Evolutionary conservation across 2,888 invertebrate species (phyloP), one percentile per base, ranked within the genome.

Genomic region (Hesperia comma): DNA sequence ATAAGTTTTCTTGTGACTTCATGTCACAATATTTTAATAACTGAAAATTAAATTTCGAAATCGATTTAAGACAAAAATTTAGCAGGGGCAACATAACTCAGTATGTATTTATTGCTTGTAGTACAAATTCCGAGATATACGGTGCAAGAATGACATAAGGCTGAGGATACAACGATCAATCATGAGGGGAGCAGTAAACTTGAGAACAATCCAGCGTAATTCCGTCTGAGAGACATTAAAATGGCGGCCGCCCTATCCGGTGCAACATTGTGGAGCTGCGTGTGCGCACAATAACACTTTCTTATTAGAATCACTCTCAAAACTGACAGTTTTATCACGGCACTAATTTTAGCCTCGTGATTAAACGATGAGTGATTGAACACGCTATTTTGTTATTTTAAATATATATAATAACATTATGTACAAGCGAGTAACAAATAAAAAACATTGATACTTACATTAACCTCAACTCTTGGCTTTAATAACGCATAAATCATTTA

Each of bases 201-300:
- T 82, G 90, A 91, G 92, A 92, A 92, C 92, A 92, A 92, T 92
- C 90, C 92, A 86, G 92, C 90, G 92, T 92, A 92, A 92, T 92
- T 92, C 92, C 92, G 91, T 87, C 89, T 82, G 88, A 88, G 86
- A 84, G 91, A 92, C 92, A 92, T 92, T 92, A 92, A 92, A 90
- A 91, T 86, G 84, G 86, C 88, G 81, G 86, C 87, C 90, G 91
- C 91, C 92, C 91, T 91, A 92, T 92, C 92, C 92, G 92, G 92
- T 86, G 90, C 90, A 91, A 92, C 92, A 90, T 82, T 88, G 92
- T 92, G 79, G 70, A 72, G 72, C 77, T 75, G 74, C 77, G 77
- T 75, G 74, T 73, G 72, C 76, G 77, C 77, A 79, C 78, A 77
- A 79, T 77, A 79, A 79, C 70, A 74, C 79, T 82, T 78, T 82